Evolutionary conservation across 2,113 vertebrate species (phyloP), one percentile per base, ranked within the genome.

Genomic region (Pseudois nayaur): DNA sequence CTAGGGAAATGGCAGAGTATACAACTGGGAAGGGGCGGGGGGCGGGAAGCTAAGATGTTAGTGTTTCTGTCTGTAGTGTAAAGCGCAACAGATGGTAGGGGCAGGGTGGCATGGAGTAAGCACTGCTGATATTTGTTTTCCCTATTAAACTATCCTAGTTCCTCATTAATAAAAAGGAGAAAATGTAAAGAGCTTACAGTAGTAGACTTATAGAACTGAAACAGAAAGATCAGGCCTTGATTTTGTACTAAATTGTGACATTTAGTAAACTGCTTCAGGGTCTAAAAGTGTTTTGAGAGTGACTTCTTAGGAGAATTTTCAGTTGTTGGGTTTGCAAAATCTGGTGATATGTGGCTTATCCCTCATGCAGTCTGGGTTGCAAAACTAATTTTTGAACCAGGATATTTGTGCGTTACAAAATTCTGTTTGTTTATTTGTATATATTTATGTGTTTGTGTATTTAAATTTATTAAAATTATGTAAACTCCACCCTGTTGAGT

Each of bases 211-310:
- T 31, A 78, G 31, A 95, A 82, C 33, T 48, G 19, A 78, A n/a
- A 33, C 54, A 67, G 60, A 95, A 97, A 95, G 31, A 74, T 50
- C 25, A 95, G 27, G 82, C 54, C 45, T 94, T 82, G 21, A 40
- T 92, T 94, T 96, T 93, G 54, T 92, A 88, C 54, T 60, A 85
- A 86, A 89, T 17, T 83, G 5, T 7, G 62, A 55, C 67, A 50
- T 95, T 89, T 87, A 71, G 93, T 94, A 94, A 92, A 83, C n/a
- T 43, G 81, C 85, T 92, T 93, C 52, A 95, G n/a, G 21, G 59
- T 48, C 54, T 88, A 88, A 82, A 93, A 94, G 27, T 45, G 8
- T 93, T 45, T n/a, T 91, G 19, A 89, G 13, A 76, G 7, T 81
- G 79, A 52, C 85, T 95, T 84, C 43, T 57, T 89, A 25, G 67